These are phyloP conservation scores for Panthera tigris DNA, from an alignment of 2,113 vertebrate species.

Conservation along the genomic window DNA sequence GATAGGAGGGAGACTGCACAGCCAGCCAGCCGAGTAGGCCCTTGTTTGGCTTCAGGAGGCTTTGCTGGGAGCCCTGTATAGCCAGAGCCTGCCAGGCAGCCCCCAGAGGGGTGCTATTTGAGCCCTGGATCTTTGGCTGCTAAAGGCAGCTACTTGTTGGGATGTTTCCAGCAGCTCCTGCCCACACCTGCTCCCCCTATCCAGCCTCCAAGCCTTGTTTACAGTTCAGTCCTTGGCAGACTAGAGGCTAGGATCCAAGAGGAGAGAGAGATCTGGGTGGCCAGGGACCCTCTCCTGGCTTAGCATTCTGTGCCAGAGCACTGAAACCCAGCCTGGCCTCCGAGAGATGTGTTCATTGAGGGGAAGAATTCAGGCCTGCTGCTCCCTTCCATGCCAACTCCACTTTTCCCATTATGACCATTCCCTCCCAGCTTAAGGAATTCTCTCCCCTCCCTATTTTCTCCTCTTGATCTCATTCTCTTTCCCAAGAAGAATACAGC, in stretches of 20 bases:
- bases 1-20: neutral
- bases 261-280: conserved; percentile 12
- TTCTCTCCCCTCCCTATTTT: conserved; percentile 20
- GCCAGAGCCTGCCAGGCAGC: conserved; percentile 26
- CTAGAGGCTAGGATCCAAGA: conserved; percentile 33
- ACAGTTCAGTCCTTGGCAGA: conserved; percentile 57
- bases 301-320: conserved; percentile 13
- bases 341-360: conserved; percentile 6
- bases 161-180: conserved; percentile 54
- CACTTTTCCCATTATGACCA: conserved; percentile 26
- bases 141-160: conserved; percentile 61
- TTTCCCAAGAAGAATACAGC: conserved; percentile 15
- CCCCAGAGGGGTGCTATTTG: conserved; percentile 24
- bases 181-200: conserved; percentile 60
- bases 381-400: conserved; percentile 46
- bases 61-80: conserved; percentile 29
- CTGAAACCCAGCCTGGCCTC: neutral
- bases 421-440: conserved; percentile 35
- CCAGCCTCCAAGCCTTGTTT: conserved; percentile 65
- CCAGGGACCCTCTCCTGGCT: conserved; percentile 49
- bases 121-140: conserved; percentile 54
- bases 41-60: conserved; percentile 49
- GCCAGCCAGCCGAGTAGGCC: neutral
- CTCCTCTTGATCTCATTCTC: conserved; percentile 6
- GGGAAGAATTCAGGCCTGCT: conserved; percentile 48